Percentiles rank a stretch among this genome's conserved stretches.
These are phyloP conservation scores for Drosophila parvula DNA, from an alignment of 1,140 invertebrate genomes.

Conservation along the genomic window DNA sequence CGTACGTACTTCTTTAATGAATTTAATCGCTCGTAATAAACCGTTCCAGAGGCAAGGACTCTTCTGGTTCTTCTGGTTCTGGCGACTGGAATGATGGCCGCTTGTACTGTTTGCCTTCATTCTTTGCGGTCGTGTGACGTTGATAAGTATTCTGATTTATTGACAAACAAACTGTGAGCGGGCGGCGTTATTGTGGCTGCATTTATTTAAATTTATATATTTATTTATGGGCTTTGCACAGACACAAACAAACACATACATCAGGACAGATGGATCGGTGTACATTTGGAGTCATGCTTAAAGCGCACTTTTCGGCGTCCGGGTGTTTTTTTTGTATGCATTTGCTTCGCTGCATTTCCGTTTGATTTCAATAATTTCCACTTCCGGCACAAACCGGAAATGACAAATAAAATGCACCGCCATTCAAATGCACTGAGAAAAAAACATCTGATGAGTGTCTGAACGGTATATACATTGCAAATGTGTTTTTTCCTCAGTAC, in stretches of 20 bases:
- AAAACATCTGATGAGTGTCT: slow-evolving; percentile 14
- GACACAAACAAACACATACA: background rate
- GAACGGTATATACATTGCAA: background rate
- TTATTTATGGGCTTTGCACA: slow-evolving; percentile 68
- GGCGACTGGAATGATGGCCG: slow-evolving; percentile 16
- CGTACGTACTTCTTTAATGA: slow-evolving; percentile 68
- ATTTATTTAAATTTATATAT: slow-evolving; percentile 81
- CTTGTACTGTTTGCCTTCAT: slow-evolving; percentile 69
- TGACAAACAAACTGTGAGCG: slow-evolving; percentile 70
- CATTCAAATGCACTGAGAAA: slow-evolving; percentile 55
- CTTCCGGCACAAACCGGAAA: slow-evolving; percentile 77
- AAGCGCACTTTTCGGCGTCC: slow-evolving; percentile 54
- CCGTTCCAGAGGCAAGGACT: slow-evolving; percentile 42
- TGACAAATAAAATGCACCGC: slow-evolving; percentile 74
- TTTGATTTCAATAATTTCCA: slow-evolving; percentile 78
- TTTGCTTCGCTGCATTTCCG: slow-evolving; percentile 69
- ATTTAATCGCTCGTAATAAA: slow-evolving; percentile 78
- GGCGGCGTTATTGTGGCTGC: slow-evolving; percentile 30
- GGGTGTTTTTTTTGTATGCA: slow-evolving; percentile 48
- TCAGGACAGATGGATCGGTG: slow-evolving; percentile 36
- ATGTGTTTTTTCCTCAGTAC: background rate
- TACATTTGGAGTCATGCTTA: slow-evolving; percentile 37
- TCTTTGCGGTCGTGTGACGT: slow-evolving; percentile 74
- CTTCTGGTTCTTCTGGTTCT: slow-evolving; percentile 3
- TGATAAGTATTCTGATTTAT: slow-evolving; percentile 82